Conservation (phyloP, 2,888 invertebrate genomes). For the Ctena decussata region DNA sequence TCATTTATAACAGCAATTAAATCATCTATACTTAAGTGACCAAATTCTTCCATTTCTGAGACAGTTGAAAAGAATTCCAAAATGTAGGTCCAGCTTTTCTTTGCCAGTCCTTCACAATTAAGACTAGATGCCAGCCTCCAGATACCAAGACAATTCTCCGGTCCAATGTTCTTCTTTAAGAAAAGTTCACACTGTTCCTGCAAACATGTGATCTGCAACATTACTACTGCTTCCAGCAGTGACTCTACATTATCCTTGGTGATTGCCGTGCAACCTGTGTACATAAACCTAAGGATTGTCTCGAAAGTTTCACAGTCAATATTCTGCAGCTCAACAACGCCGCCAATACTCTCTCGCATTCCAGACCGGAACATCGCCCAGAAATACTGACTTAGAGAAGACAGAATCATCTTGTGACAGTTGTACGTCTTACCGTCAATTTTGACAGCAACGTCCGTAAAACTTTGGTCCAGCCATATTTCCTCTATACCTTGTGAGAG, state of each 20-base stretch:
- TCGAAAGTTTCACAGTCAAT: constrained; percentile 92
- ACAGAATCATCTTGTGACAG: constrained; percentile 69
- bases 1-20: constrained; percentile 92
- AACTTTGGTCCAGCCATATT: constrained; percentile 60
- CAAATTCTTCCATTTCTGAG: constrained; percentile 65
- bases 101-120: constrained; percentile 91
- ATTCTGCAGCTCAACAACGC: constrained; percentile 64
- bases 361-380: constrained; percentile 63
- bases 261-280: constrained; percentile 92
- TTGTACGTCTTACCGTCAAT: constrained; percentile 59
- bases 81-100: constrained; percentile 90
- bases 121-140: constrained; percentile 93
- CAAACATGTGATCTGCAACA: constrained; percentile 93
- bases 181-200: constrained; percentile 93
- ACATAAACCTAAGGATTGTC: constrained; percentile 93
- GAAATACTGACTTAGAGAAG: constrained; percentile 69
- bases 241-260: constrained; percentile 92
- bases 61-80: constrained; percentile 86
- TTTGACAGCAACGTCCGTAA: constrained; percentile 65
- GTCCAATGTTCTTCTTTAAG: constrained; percentile 88
- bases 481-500: constrained; percentile 64
- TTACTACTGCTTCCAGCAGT: constrained; percentile 93
- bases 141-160: constrained; percentile 94
- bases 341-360: constrained; percentile 68
- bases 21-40: constrained; percentile 90